A percentile compares a stretch with the other conserved stretches of the same genome.
Conservation (phyloP, 2,113 vertebrate species). For the Vulpes lagopus region DNA sequence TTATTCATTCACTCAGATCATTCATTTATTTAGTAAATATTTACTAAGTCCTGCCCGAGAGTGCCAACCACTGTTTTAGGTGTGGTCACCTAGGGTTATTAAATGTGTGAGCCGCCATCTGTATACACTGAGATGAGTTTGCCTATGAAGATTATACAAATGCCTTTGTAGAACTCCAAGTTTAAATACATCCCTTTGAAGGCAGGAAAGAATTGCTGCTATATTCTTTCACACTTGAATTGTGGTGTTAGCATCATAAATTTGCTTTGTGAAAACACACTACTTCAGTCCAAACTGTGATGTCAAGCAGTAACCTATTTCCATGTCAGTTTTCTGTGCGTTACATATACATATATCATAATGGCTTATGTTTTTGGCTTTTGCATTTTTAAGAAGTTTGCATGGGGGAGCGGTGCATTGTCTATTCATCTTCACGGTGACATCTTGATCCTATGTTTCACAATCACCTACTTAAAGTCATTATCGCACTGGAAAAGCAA, state of each 20-base stretch:
- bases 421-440: background rate
- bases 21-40: background rate
- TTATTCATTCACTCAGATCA: background rate
- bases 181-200: background rate
- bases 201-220: background rate
- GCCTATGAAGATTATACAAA: background rate
- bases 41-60: background rate
- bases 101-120: background rate
- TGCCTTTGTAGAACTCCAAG: background rate
- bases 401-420: background rate
- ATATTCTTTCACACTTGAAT: slow-evolving; percentile 2
- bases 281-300: background rate
- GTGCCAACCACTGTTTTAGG: background rate
- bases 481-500: background rate
- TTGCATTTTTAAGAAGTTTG: slow-evolving; percentile 22
- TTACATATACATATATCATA: background rate
- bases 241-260: background rate
- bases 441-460: background rate
- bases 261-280: background rate
- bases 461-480: background rate
- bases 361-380: background rate
- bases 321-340: background rate
- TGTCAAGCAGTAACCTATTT: background rate
- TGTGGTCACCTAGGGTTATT: background rate
- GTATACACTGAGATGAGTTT: background rate